These are phyloP conservation scores for Phalacrocorax aristotelis DNA, from an alignment of 2,113 vertebrate species.

Conservation along the genomic window DNA sequence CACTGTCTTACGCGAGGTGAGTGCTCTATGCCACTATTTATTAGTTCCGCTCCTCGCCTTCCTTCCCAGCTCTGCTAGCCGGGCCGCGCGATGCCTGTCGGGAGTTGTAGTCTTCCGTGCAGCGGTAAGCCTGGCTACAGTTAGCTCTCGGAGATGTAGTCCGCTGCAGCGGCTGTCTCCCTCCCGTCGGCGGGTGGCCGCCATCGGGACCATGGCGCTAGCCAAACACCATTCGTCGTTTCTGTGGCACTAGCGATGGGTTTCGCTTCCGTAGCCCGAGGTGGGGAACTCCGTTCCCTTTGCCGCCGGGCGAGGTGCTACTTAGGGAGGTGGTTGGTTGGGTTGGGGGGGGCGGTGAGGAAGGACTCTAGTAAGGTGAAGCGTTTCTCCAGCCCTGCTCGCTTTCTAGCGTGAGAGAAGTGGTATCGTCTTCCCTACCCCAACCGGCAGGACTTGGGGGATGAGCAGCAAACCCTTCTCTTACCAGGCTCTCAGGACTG, in stretches of 20 bases:
- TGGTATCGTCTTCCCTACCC: not conserved
- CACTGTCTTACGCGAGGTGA: not conserved
- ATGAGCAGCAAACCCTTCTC: not conserved
- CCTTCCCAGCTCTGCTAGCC: not conserved
- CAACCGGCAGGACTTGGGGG: not conserved
- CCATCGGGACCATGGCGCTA: not conserved
- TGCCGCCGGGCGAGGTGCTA: not conserved
- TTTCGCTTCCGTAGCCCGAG: not conserved
- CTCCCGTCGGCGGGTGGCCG: not conserved
- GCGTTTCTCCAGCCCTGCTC: not conserved
- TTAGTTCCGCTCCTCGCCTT: not conserved
- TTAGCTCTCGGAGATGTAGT: not conserved
- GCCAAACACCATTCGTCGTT: not conserved
- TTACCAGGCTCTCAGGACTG: not conserved
- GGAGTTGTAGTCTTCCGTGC: not conserved
- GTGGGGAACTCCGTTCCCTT: not conserved
- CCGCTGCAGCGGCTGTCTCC: not conserved
- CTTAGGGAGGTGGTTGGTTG: not conserved
- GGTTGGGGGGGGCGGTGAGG: too few species aligned
- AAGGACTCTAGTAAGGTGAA: too few species aligned
- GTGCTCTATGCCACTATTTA: not conserved
- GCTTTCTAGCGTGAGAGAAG: not conserved
- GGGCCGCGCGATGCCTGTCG: not conserved
- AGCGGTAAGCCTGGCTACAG: not conserved
- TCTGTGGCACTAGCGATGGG: not conserved